A percentile compares a stretch with the other conserved stretches of the same genome.
Conservation (phyloP, 2,797 vertebrate species). For the Pseudochirops corinnae region DNA sequence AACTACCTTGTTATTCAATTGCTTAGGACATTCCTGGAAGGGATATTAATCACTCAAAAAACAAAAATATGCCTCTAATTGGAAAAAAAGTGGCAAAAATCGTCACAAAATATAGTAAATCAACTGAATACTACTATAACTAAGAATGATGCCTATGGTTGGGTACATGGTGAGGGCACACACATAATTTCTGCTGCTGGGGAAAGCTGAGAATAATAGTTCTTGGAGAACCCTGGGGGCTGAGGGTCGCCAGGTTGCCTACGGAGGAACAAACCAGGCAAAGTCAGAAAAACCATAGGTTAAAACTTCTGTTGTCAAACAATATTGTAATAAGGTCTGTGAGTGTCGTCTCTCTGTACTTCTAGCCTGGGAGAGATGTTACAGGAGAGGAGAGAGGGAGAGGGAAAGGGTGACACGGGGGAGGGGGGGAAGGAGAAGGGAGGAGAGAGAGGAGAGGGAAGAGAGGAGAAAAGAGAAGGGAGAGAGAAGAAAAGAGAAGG, state of each 20-base stretch:
- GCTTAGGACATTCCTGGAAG: background rate
- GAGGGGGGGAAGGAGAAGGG: too few species aligned
- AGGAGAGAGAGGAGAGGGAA: too few species aligned
- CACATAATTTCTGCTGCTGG: background rate
- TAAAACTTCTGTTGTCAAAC: background rate
- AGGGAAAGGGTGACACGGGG: fast-evolving
- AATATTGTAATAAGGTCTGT: background rate
- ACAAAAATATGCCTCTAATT: conserved; percentile 39
- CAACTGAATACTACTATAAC: background rate
- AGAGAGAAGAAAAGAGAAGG: too few species aligned
- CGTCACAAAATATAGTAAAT: conserved; percentile 17
- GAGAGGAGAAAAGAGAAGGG: too few species aligned
- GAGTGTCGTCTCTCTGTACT: too few species aligned
- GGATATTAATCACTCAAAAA: conserved; percentile 8
- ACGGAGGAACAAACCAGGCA: too few species aligned
- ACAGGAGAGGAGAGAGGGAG: too few species aligned
- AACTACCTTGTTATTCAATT: background rate
- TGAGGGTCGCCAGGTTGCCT: background rate
- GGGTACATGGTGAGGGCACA: background rate
- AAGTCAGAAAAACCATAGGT: too few species aligned
- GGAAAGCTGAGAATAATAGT: background rate
- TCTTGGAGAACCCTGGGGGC: background rate
- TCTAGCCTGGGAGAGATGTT: too few species aligned
- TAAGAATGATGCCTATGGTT: background rate
- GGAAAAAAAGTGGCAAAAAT: conserved; percentile 18